Evolutionary conservation across 2,113 vertebrate genomes (phyloP).

Genomic region (Bothrops jararaca): DNA sequence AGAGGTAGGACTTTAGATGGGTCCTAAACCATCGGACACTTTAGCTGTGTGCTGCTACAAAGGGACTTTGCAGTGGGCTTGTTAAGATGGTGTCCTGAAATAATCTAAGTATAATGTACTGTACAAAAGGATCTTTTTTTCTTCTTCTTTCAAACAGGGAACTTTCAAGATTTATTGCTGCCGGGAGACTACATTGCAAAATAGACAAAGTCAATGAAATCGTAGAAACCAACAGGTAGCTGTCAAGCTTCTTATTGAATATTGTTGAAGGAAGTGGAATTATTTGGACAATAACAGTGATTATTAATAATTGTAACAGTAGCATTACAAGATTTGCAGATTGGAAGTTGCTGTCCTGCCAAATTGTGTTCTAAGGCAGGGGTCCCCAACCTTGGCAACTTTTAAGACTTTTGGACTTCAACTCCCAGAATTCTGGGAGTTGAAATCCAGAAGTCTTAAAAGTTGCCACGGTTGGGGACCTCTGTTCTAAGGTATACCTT

Average conservation of each 20-base stretch:
- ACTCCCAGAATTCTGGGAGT: no score
- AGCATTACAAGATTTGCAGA: background rate
- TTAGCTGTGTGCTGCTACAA: background rate
- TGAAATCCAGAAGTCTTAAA: no score
- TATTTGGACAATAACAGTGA: background rate
- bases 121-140: background rate
- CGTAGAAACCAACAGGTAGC: conserved; percentile 97
- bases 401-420: no score
- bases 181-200: conserved; percentile 96
- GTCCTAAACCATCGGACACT: no score
- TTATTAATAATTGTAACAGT: background rate
- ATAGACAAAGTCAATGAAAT: conserved; percentile 99
- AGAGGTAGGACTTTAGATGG: background rate
- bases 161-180: conserved; percentile 95
- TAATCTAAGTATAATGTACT: background rate
- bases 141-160: conserved; percentile 75
- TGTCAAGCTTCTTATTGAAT: background rate
- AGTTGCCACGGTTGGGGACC: no score
- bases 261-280: background rate
- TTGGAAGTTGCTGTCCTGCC: background rate
- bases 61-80: background rate
- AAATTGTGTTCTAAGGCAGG: background rate
- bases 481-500: background rate
- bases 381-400: no score
- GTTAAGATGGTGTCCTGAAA: background rate